Base-by-base conservation (phyloP, 2,888 invertebrate species). In the Alloplasta piceator region DNA sequence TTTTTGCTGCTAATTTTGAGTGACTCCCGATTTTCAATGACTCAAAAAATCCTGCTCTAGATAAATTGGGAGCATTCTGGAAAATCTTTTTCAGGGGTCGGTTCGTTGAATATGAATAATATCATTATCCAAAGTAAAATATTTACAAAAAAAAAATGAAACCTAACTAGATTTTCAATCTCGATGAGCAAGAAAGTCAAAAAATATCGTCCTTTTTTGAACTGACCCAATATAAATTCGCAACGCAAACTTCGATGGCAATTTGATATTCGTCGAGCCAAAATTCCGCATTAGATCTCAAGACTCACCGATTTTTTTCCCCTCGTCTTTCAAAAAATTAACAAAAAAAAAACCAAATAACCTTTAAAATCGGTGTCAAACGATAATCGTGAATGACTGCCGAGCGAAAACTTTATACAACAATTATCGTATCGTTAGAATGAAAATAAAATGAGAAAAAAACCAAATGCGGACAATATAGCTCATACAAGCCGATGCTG, bases 401-500 rank as follows among this genome's bases (percentile, higher is more conserved):
- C 60, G 64, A 46, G 66, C 52, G 58, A 63, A 48, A 72, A 71
- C 60, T 66, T 41, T 55, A 46, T 26, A 26, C 39, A 55, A 71
- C 10, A 71, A 73, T 56, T 63, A 55, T 16, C 63, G 55, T 60
- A 67, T 78, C 73, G 50, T 75, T 76, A 77, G 36, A 56, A 64
- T 75, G 75, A 70, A 55, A 26, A 63, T 72, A 72, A 73, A 58
- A 26, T 26, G n/a, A 55, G 12, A 14, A 14, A 50, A 63, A 61
- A 72, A 77, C 55, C 66, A 56, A 71, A 74, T 79, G 77, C 75
- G 76, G 70, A 74, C 76, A 75, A 83, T 76, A 26, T 3, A 82
- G 82, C 76, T 72, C 74, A 79, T 78, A 75, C 70, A 84, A 85
- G 83, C 82, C 78, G 80, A 85, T 79, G 82, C 78, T 76, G 70